Evolutionary conservation across 2,888 invertebrate species (phyloP).

Genomic region (Tenthredo notha): DNA sequence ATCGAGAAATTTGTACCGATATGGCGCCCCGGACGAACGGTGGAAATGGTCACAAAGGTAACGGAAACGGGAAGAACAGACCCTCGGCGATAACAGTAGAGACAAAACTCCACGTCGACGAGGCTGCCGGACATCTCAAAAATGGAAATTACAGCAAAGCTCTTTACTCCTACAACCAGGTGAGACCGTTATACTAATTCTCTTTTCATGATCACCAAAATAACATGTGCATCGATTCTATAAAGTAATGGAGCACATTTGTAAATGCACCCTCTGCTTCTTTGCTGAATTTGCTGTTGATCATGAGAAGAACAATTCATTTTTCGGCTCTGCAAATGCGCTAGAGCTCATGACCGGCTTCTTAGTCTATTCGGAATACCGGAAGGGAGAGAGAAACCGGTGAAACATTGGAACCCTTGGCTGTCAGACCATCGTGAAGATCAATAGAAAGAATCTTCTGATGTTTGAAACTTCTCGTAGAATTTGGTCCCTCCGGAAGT

Average conservation of each 20-base stretch:
- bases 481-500: not conserved
- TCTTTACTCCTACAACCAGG: slow-evolving; percentile 86
- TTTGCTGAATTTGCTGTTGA: not conserved
- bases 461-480: not conserved
- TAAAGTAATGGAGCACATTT: not conserved
- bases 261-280: not conserved
- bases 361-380: not conserved
- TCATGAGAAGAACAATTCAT: not conserved
- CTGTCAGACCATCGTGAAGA: not conserved
- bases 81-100: slow-evolving; percentile 52
- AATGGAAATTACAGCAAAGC: slow-evolving; percentile 87
- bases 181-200: slow-evolving; percentile 73
- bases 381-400: not conserved
- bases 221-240: not conserved
- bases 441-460: not conserved
- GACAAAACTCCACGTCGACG: slow-evolving; percentile 88
- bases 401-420: not conserved
- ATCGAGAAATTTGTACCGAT: not conserved
- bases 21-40: slow-evolving; percentile 55
- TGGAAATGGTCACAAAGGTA: slow-evolving; percentile 63
- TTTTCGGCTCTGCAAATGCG: not conserved
- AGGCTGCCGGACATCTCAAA: slow-evolving; percentile 89
- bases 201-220: not conserved
- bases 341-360: not conserved
- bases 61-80: slow-evolving; percentile 73